Conservation (phyloP, 2,888 invertebrate species). For the Cerceris ruficornis region DNA sequence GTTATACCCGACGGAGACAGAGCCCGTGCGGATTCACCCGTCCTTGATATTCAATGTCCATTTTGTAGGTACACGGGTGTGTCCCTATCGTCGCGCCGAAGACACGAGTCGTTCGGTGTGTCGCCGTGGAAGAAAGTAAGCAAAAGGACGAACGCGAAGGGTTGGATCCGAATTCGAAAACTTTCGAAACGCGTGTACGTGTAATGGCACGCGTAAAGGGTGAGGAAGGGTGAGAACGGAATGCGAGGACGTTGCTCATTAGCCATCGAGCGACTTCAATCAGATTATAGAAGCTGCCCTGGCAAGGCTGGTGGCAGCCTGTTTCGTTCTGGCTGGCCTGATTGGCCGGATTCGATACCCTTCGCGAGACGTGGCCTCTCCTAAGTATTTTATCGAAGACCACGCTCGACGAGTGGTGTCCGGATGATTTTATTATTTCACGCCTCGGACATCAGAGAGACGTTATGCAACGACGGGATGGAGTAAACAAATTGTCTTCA, state of each 20-base stretch:
- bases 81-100: conserved; percentile 34
- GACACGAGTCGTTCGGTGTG: conserved; percentile 40
- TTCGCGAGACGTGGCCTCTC: conserved; percentile 36
- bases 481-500: neutral
- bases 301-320: conserved; percentile 58
- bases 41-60: conserved; percentile 27
- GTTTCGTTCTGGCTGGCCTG: conserved; percentile 42
- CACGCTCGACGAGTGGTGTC: conserved; percentile 33
- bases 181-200: conserved; percentile 52
- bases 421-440: conserved; percentile 65
- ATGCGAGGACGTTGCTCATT: conserved; percentile 75
- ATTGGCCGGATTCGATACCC: conserved; percentile 50
- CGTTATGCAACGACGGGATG: conserved; percentile 37
- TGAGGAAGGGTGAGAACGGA: conserved; percentile 70
- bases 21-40: conserved; percentile 3
- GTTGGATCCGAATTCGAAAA: conserved; percentile 25
- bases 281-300: conserved; percentile 70
- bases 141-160: neutral
- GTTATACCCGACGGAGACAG: neutral
- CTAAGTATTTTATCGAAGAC: conserved; percentile 56
- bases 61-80: conserved; percentile 50
- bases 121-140: conserved; percentile 15
- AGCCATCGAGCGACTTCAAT: conserved; percentile 73
- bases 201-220: conserved; percentile 66
- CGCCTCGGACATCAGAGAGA: conserved; percentile 45